These are phyloP conservation scores for Abramis brama DNA, from an alignment of 2,113 vertebrate species.

Conservation along the genomic window DNA sequence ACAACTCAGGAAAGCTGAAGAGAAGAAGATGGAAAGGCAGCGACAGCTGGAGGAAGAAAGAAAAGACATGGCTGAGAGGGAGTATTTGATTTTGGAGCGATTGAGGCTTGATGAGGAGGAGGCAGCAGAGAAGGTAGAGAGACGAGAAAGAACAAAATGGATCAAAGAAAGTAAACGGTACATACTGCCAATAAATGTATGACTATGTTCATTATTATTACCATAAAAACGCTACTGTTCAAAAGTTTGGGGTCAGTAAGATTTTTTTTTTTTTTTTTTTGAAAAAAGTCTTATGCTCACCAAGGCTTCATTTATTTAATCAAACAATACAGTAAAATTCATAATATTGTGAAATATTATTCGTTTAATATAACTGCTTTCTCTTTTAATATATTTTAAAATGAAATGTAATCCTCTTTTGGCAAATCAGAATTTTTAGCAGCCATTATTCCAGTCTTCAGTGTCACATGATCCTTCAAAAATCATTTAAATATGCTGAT, in stretches of 20 bases:
- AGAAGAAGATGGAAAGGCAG: slow-evolving; percentile 69
- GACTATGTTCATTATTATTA: not conserved
- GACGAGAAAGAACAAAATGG: slow-evolving; percentile 67
- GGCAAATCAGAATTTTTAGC: not conserved
- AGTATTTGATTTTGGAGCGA: slow-evolving; percentile 72
- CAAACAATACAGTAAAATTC: not conserved
- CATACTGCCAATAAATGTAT: not conserved
- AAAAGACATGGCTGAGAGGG: slow-evolving; percentile 61
- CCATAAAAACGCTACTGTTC: not conserved
- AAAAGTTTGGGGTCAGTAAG: not conserved
- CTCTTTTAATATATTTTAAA: not conserved
- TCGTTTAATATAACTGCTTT: not conserved
- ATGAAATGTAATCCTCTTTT: not conserved
- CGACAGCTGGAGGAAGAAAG: slow-evolving; percentile 50
- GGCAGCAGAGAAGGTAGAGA: slow-evolving; percentile 55
- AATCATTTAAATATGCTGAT: not conserved
- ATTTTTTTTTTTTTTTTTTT: not conserved
- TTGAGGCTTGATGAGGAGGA: slow-evolving; percentile 77
- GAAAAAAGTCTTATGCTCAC: not conserved
- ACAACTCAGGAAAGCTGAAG: slow-evolving; percentile 75
- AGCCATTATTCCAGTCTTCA: not conserved
- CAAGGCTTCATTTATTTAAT: not conserved
- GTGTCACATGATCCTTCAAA: not conserved
- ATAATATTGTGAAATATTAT: not conserved
- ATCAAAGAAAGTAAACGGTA: slow-evolving; percentile 77